Base-by-base conservation (phyloP, 2,797 vertebrate genomes). In the Serranus cabrilla region DNA sequence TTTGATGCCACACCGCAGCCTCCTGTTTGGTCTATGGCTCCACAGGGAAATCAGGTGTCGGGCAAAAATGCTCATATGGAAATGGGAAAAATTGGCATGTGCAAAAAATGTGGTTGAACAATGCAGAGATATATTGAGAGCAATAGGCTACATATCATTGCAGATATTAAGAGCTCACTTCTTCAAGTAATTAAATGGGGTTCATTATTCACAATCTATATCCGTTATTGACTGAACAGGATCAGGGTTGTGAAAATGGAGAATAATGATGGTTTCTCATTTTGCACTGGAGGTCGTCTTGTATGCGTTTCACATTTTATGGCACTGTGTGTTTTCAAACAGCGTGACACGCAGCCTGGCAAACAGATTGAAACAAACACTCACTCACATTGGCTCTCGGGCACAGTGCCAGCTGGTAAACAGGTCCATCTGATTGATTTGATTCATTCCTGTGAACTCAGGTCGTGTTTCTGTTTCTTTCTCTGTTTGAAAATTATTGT, bases 381-480 rank as follows among this genome's bases (percentile, higher is more conserved):
- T 67, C 51, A 3, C 51, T 76, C 61, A 49, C 31, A 2, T 14
- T 56, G 62, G 66, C 72, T 76, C 43, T 54, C 49, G 20, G 79
- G 79, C 72, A 47, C 54, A 56, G 51, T 46, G 54, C 62, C 72
- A 82, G 76, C 58, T 42, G 17, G 52, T 74, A 80, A 80, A 80
- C 62, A 50, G 61, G 55, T 82, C 64, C 71, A 47, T 57, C 78
- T 83, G 69, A 89, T 76, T 70, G 57, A 84, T 63, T 60, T 34
- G 43, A 71, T 80, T 74, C 31, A 61, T 58, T 80, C 52, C 55
- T 5, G 17, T 54, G 40, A 77, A 76, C 59, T 37, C 20, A 12
- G 20, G 23, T 52, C 37, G 14, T 14, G 1, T 65, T 34, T 42
- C n/a, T 64, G 3, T 25, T 43, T 63, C 39, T 34, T 11, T 52